Base-by-base conservation (phyloP, 2,888 invertebrate genomes). In the Nysson spinosus region DNA sequence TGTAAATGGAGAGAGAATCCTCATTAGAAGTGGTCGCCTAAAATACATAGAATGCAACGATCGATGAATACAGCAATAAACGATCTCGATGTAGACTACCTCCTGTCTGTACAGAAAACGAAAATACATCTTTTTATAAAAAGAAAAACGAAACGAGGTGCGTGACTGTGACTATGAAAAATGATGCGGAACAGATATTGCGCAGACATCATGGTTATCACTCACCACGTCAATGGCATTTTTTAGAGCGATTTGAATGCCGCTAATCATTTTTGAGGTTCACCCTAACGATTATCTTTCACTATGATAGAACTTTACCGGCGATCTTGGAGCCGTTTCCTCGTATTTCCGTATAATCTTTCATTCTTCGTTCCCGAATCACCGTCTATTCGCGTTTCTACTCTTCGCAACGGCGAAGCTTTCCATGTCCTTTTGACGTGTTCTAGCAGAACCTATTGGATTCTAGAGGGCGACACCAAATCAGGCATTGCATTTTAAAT, bases 171-270 rank as follows among this genome's bases (percentile, higher is more conserved):
- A n/a, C n/a, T n/a, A n/a, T n/a, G n/a, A n/a, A n/a, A n/a, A n/a
- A n/a, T n/a, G n/a, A n/a, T n/a, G n/a, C n/a, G n/a, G 20, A 11
- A n/a, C 9, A 19, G 19, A 20, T 12, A 14, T 26, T 11, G 34
- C 20, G 12, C 14, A 6, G 30, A 30, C 47, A 55, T 51, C 65
- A 39, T 46, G 63, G 40, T 63, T 54, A 49, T 62, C 67, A 84
- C 87, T 86, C 75, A 87, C 87, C 85, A 86, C 85, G 69, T 87
- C 86, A 77, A 87, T 86, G 73, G 86, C 86, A 85, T 84, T 85
- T 80, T 83, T 87, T 68, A 87, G 65, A 63, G 83, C 86, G 63
- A 79, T 78, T 65, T 87, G 86, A 77, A 87, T 81, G 73, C 86
- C 83, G 66, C 85, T 87, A 69, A 87, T 87, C 86, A 87, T 87